These are phyloP conservation scores for Cerastis leucographa DNA, from an alignment of 2,888 invertebrate species.

Conservation along the genomic window DNA sequence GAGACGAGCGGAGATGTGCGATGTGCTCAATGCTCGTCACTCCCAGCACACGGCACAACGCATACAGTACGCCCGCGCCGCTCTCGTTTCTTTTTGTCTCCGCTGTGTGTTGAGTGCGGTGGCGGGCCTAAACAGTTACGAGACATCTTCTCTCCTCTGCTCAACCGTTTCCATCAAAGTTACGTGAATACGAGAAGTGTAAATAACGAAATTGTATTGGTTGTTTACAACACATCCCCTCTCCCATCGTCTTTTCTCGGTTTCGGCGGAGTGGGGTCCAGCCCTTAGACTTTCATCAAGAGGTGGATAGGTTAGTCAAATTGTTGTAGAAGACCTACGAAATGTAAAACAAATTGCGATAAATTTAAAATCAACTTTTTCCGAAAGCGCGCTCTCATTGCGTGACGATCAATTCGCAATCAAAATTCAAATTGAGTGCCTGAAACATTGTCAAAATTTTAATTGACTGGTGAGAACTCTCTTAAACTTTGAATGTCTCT, in stretches of 20 bases:
- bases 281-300: not conserved
- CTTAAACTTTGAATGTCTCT: not conserved
- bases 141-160: not conserved
- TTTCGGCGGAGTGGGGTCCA: not conserved
- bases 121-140: no score
- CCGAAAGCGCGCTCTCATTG: not conserved
- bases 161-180: not conserved
- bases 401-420: not conserved
- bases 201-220: not conserved
- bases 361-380: not conserved
- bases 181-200: no score
- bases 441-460: not conserved
- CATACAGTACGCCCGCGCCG: not conserved
- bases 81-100: not conserved
- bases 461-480: not conserved
- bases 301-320: not conserved
- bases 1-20: not conserved
- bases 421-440: not conserved
- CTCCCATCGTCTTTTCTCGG: not conserved
- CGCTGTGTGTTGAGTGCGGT: not conserved
- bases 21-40: not conserved
- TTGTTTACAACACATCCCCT: not conserved
- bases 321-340: not conserved
- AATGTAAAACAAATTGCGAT: not conserved
- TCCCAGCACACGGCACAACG: not conserved